Conservation (phyloP, 2,888 invertebrate genomes). For the Drosophila lacicola region DNA sequence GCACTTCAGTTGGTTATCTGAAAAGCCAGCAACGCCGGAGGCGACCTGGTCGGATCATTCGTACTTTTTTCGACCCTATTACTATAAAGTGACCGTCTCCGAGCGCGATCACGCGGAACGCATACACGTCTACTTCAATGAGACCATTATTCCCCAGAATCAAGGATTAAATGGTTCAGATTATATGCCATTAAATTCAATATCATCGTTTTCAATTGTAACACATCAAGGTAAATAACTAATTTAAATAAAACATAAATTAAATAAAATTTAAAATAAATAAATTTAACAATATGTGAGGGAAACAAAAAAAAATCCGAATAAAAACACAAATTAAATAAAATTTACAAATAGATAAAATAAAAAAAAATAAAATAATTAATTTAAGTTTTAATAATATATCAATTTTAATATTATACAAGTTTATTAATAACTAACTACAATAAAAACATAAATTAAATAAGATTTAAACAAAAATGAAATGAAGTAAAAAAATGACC, state of each 20-base stretch:
- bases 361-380: too few species aligned
- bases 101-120: slow-evolving; percentile 85
- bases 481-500: not conserved
- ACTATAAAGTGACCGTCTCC: slow-evolving; percentile 85
- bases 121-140: slow-evolving; percentile 82
- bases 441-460: too few species aligned
- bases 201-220: slow-evolving; percentile 84
- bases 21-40: slow-evolving; percentile 84
- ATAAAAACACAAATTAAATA: too few species aligned
- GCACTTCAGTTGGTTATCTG: slow-evolving; percentile 84
- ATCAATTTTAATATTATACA: too few species aligned
- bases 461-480: too few species aligned
- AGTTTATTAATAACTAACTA: slow-evolving; percentile 18
- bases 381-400: too few species aligned
- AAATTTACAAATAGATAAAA: too few species aligned
- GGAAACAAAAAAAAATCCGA: too few species aligned
- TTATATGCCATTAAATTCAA: slow-evolving; percentile 85
- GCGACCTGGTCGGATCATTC: slow-evolving; percentile 86
- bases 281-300: too few species aligned
- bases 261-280: not conserved
- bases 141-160: slow-evolving; percentile 83
- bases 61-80: slow-evolving; percentile 84
- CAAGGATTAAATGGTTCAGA: slow-evolving; percentile 83
- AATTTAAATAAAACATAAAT: not conserved
- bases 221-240: slow-evolving; percentile 85